Evolutionary conservation across 2,888 invertebrate genomes (phyloP).

Genomic region (Agonum fuliginosum): DNA sequence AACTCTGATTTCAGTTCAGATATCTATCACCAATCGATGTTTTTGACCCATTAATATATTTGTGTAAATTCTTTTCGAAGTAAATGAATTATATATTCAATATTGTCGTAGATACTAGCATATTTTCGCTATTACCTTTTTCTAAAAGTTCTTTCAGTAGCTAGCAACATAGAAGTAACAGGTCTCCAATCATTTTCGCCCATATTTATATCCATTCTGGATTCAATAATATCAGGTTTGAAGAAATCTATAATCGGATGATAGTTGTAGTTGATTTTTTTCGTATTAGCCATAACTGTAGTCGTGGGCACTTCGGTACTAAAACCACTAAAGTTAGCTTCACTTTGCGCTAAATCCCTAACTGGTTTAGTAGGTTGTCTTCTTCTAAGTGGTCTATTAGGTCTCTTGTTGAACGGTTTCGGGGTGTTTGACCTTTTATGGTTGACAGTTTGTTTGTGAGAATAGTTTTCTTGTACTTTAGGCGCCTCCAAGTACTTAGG

Average conservation of each 20-base stretch:
- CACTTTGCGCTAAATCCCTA: slow-evolving; percentile 60
- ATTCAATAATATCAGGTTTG: slow-evolving; percentile 70
- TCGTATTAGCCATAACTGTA: slow-evolving; percentile 66
- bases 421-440: slow-evolving; percentile 45
- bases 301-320: slow-evolving; percentile 63
- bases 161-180: slow-evolving; percentile 66
- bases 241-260: slow-evolving; percentile 90
- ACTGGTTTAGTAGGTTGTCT: slow-evolving; percentile 57
- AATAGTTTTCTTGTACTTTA: slow-evolving; percentile 22
- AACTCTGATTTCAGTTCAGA: too few relatives aligned
- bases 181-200: slow-evolving; percentile 75
- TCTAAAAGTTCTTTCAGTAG: slow-evolving; percentile 44
- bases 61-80: neutral
- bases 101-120: slow-evolving; percentile 2
- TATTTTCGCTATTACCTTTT: neutral
- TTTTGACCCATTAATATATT: too few relatives aligned
- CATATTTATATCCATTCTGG: slow-evolving; percentile 43
- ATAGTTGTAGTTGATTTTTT: slow-evolving; percentile 85
- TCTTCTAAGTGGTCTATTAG: slow-evolving; percentile 57
- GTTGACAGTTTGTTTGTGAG: slow-evolving; percentile 24
- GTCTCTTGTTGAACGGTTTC: slow-evolving; percentile 37
- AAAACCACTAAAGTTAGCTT: slow-evolving; percentile 56
- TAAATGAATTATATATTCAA: slow-evolving; percentile 3
- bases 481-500: slow-evolving; percentile 60
- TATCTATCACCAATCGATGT: too few relatives aligned